These are phyloP conservation scores for Mycteria americana DNA, from an alignment of 2,797 vertebrate genomes.

Conservation along the genomic window DNA sequence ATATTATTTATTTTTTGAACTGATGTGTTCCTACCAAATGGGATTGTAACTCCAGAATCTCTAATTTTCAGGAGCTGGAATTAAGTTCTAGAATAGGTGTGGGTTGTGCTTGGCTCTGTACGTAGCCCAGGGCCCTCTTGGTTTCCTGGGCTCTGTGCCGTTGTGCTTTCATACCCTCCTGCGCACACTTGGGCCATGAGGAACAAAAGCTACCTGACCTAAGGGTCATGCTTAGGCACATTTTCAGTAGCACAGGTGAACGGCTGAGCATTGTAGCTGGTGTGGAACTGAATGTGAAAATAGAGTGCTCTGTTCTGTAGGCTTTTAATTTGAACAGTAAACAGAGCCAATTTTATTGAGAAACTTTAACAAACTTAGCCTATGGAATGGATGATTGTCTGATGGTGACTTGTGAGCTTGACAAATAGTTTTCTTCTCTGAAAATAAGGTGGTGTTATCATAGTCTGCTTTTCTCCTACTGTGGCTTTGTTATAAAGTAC, in stretches of 20 bases:
- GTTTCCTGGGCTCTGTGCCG: background rate
- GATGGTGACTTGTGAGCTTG: background rate
- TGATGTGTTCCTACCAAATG: background rate
- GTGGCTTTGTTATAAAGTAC: background rate
- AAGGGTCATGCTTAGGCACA: background rate
- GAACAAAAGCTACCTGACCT: background rate
- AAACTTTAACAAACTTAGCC: background rate
- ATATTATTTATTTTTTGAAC: background rate
- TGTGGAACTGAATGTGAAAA: background rate
- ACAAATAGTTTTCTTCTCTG: background rate
- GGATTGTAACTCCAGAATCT: background rate
- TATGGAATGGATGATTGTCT: background rate
- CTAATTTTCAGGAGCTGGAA: background rate
- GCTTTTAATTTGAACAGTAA: background rate
- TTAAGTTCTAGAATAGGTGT: background rate
- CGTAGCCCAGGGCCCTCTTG: rapidly evolving
- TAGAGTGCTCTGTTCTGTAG: background rate
- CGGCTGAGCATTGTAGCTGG: background rate
- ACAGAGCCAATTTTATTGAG: background rate
- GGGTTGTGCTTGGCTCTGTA: background rate
- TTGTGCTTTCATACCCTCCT: background rate
- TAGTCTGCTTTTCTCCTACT: background rate
- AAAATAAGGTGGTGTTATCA: background rate
- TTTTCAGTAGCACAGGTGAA: background rate
- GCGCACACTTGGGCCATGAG: rapidly evolving